Base-by-base conservation (phyloP, 2,888 invertebrate genomes). In the Nemotelus nigrinus region DNA sequence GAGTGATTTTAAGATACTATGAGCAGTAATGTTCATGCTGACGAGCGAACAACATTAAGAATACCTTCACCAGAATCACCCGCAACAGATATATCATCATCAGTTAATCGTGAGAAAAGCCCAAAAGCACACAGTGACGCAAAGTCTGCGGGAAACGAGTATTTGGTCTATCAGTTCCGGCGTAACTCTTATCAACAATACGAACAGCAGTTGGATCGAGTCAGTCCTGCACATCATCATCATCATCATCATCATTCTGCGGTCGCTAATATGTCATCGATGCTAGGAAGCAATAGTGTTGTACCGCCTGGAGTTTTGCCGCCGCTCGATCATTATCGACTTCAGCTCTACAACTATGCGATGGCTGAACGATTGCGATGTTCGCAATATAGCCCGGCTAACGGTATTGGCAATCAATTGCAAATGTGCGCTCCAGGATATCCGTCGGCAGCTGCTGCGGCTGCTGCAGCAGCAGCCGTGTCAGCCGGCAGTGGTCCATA, bases 311-410 rank as follows among this genome's bases (percentile, higher is more conserved):
- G 79, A 10, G 70, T 81, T 8, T 57, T 81, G 50, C 88, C 90
- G 1, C 92, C 93, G 25, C 89, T 92, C 80, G 95, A 96, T 84
- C 95, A 95, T 84, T 95, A 96, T 85, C 91, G 95, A 4, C 87
- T 95, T 3, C 96, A 96, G 83, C 89, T 96, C 1, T 96, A 96
- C 87, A 95, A 96, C 87, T 95, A 95, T 87, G 96, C 96, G 76
- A 92, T 95, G 85, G 94, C 95, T 6, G 95, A 95, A 84, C 89
- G 95, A 1, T 87, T 96, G 25, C 89, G 95, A 48, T 90, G 92
- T 65, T 87, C 89, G 4, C 88, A 88, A 76, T 88, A 84, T 80
- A 63, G 10, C 10, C 47, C 43, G 2, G 60, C 45, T 45, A 8
- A 39, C 5, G 50, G 50, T 5, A 63, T 7, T 45, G 58, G 72